Percentiles rank a stretch among this genome's conserved stretches.
phyloP scores from a whole-genome alignment of 2,888 invertebrate genomes.

The Drosophila paucipuncta region DNA sequence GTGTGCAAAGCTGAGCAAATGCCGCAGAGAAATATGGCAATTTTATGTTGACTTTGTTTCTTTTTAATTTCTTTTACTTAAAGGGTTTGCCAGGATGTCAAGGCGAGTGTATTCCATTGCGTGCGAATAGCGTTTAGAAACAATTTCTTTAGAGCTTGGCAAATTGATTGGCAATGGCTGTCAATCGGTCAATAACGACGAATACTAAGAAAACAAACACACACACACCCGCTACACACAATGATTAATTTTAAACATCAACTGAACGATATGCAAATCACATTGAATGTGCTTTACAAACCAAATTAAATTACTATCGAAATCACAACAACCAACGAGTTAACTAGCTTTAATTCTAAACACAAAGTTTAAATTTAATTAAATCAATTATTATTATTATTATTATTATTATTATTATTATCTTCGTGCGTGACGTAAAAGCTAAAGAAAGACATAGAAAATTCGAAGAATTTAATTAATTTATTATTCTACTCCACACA shows the following conservation, averaged over 20 bases:
- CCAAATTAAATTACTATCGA: slow-evolving; percentile 18
- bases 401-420: slow-evolving; percentile 25
- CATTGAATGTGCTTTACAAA: slow-evolving; percentile 43
- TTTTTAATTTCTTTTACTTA: slow-evolving; percentile 82
- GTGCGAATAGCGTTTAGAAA: slow-evolving; percentile 87
- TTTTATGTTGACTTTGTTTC: slow-evolving; percentile 77
- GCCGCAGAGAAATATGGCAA: slow-evolving; percentile 53
- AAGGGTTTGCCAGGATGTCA: slow-evolving; percentile 86
- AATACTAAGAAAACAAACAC: slow-evolving; percentile 25
- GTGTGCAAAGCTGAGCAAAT: slow-evolving; percentile 35
- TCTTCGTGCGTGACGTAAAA: slow-evolving; percentile 67
- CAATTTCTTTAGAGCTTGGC: slow-evolving; percentile 48
- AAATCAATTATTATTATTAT: slow-evolving; percentile 28
- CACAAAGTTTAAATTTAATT: slow-evolving; percentile 53
- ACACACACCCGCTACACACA: slow-evolving; percentile 21
- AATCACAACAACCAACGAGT: slow-evolving; percentile 20
- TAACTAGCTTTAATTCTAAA: slow-evolving; percentile 59
- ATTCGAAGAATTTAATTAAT: slow-evolving; percentile 79
- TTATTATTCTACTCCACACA: slow-evolving; percentile 51
- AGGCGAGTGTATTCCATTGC: slow-evolving; percentile 88
- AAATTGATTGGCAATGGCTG: slow-evolving; percentile 37
- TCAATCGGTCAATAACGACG: slow-evolving; percentile 29
- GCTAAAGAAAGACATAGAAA: slow-evolving; percentile 81
- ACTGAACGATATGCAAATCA: slow-evolving; percentile 36
- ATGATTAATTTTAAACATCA: slow-evolving; percentile 21